phyloP scores from a whole-genome alignment of 2,797 vertebrate species.

The Falco naumanni region DNA sequence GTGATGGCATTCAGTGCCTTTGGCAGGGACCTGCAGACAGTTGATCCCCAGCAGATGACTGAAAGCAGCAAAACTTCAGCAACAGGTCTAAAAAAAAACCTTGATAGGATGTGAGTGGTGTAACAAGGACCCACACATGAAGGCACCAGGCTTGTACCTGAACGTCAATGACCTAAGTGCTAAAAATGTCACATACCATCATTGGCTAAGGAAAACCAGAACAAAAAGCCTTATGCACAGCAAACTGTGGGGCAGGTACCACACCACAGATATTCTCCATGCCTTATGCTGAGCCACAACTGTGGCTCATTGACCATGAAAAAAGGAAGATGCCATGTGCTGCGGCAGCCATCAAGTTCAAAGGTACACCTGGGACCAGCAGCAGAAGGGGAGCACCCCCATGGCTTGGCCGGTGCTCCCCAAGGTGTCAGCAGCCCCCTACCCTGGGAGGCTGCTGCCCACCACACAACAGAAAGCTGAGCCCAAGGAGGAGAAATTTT shows the following conservation, averaged over 20 bases:
- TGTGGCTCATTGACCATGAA: background rate
- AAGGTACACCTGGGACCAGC: background rate
- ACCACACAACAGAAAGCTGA: fast-evolving
- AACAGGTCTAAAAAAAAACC: background rate
- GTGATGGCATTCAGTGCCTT: background rate
- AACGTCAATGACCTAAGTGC: background rate
- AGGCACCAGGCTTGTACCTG: background rate
- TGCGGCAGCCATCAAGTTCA: background rate
- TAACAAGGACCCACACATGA: background rate
- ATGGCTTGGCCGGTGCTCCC: fast-evolving
- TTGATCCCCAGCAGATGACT: background rate
- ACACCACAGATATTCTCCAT: background rate
- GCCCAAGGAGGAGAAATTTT: background rate
- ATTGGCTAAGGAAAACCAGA: background rate
- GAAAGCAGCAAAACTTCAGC: background rate
- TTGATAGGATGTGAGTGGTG: background rate
- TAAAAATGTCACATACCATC: background rate
- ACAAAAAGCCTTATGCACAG: background rate
- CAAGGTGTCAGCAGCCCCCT: background rate
- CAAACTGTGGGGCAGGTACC: background rate
- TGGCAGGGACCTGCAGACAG: background rate
- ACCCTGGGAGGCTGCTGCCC: background rate
- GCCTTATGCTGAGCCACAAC: background rate
- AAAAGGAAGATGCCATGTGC: background rate
- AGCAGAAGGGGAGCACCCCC: background rate